Base-by-base conservation (phyloP, 2,888 invertebrate species). In the Leptinotarsa rubiginosa region DNA sequence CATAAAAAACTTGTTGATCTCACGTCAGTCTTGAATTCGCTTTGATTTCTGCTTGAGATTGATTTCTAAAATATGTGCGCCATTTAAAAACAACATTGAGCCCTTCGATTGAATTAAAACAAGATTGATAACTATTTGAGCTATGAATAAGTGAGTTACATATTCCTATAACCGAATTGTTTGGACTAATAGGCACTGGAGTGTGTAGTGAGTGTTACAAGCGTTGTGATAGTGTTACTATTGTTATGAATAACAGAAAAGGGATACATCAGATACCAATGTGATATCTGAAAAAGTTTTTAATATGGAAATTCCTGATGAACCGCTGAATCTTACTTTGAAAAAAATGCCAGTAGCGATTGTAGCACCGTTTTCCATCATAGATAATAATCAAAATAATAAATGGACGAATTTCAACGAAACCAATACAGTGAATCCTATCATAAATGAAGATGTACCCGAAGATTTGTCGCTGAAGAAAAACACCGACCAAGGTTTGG, bases 281-380 rank as follows among this genome's bases (percentile, higher is more conserved):
- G 56, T 47, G 18, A 18, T 18, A 47, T 20, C 22, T 62, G 20
- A n/a, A 47, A n/a, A 25, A 20, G 13, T 56, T 47, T n/a, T 7
- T 20, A 56, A 59, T 72, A 88, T 88, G 83, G 89, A 89, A 82
- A 77, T 76, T 70, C 81, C 82, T 69, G 87, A 87, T 75, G 89
- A 89, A 80, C 89, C 89, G 50, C 82, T 89, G 79, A 89, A 89
- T 85, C 84, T 89, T 79, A 89, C 89, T 74, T 85, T 89, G 78
- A 89, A 89, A 84, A 89, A 89, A 83, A 87, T 88, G 84, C 90
- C 90, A 67, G 89, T 90, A 71, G 90, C 90, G 65, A 89, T 90
- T 72, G 90, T 90, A 56, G 89, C 90, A 20, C 90, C 90, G 50
- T 90, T 85, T 78, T 81, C 84, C 22, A 67, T 82, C 47, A 79